phyloP scores from a whole-genome alignment of 2,888 invertebrate genomes.

The Synergus japonicus region DNA sequence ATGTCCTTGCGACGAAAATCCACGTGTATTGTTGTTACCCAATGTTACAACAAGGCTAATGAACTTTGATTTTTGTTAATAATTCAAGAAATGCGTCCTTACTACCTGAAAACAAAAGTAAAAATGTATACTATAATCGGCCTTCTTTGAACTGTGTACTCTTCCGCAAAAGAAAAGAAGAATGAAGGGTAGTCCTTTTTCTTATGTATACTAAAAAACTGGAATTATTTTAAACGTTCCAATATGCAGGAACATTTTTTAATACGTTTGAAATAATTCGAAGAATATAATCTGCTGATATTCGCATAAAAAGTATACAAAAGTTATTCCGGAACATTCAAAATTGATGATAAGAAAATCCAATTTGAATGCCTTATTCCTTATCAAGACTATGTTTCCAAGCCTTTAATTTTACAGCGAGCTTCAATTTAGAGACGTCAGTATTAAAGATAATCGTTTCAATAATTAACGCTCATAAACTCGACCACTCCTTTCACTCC shows the following conservation, averaged over 20 bases:
- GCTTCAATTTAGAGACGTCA: slow-evolving; percentile 10
- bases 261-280: neutral
- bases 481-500: neutral
- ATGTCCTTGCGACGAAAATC: slow-evolving; percentile 32
- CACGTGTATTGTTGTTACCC: slow-evolving; percentile 27
- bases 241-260: neutral
- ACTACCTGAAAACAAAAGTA: too few species aligned
- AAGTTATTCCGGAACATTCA: neutral
- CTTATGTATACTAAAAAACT: neutral
- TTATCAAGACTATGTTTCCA: neutral
- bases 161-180: too few species aligned
- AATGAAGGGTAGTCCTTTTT: too few species aligned
- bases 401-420: neutral
- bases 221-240: neutral
- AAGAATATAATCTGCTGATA: neutral
- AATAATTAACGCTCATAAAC: slow-evolving; percentile 24
- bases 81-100: neutral
- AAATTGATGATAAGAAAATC: neutral
- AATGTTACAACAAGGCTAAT: slow-evolving; percentile 32
- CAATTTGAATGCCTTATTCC: neutral
- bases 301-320: neutral
- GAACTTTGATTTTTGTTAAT: neutral
- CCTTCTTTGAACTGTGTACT: too few species aligned
- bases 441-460: neutral
- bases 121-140: too few species aligned